These are phyloP conservation scores for Idaea aversata DNA, from an alignment of 2,888 invertebrate genomes.

Conservation along the genomic window DNA sequence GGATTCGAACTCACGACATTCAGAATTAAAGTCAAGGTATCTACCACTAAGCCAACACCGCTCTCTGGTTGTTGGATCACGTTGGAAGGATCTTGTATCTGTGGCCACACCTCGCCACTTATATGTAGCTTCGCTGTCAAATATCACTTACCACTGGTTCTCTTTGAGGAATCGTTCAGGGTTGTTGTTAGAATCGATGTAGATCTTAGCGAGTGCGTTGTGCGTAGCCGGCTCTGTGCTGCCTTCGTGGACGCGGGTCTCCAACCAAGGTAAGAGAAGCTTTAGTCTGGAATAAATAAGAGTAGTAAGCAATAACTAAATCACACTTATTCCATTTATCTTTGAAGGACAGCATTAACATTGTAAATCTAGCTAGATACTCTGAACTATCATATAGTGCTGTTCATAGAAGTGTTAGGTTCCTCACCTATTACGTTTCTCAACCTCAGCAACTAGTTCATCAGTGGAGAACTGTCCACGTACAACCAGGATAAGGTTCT, in stretches of 20 bases:
- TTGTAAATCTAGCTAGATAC: too few species aligned
- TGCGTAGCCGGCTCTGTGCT: conserved; percentile 98
- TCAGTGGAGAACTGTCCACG: conserved; percentile 99
- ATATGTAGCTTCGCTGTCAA: not conserved
- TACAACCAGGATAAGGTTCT: conserved; percentile 98
- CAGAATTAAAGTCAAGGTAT: too few species aligned
- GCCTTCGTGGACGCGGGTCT: conserved; percentile 98
- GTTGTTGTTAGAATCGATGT: conserved; percentile 99
- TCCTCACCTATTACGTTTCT: conserved; percentile 89
- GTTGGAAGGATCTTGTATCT: too few species aligned
- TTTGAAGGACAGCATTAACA: too few species aligned
- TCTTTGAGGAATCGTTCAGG: conserved; percentile 97
- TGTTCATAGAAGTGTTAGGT: too few species aligned
- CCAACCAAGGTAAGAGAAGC: conserved; percentile 97
- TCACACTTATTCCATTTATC: too few species aligned
- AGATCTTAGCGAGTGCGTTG: conserved; percentile 99
- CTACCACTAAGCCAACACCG: too few species aligned
- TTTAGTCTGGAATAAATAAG: conserved; percentile 81
- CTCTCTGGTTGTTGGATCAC: too few species aligned
- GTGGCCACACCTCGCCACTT: too few species aligned
- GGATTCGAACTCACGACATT: too few species aligned
- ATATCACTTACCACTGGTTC: conserved; percentile 82
- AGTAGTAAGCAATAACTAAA: not conserved
- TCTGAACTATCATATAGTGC: too few species aligned
- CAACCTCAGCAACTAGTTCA: conserved; percentile 98